phyloP scores from a whole-genome alignment of 2,888 invertebrate genomes.

The Latrodectus elegans region DNA sequence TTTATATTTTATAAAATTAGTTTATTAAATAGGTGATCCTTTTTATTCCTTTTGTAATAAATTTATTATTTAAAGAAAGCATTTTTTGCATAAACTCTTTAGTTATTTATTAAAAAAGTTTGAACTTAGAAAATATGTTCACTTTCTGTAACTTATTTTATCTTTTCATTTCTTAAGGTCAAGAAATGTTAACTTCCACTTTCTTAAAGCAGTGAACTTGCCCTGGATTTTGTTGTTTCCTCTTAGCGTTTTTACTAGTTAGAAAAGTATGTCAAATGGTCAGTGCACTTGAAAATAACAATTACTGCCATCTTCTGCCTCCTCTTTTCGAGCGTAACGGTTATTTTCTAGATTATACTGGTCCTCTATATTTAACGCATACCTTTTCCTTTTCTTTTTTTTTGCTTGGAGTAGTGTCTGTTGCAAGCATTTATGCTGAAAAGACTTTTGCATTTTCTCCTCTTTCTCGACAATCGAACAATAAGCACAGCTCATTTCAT shows the following conservation, averaged over 20 bases:
- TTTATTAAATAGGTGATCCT: too few species aligned
- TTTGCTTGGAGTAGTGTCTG: not conserved
- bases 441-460: constrained; percentile 42
- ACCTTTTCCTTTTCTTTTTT: constrained; percentile 20
- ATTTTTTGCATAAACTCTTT: too few species aligned
- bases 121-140: too few species aligned
- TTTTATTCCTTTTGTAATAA: too few species aligned
- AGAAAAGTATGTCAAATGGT: constrained; percentile 58
- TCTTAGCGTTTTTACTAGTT: constrained; percentile 7
- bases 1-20: too few species aligned
- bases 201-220: constrained; percentile 28
- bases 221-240: constrained; percentile 25
- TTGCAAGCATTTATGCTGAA: not conserved
- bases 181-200: not conserved
- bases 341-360: constrained; percentile 39
- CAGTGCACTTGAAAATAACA: constrained; percentile 54
- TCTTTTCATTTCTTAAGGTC: not conserved
- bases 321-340: not conserved
- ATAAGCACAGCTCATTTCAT: constrained; percentile 9
- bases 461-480: constrained; percentile 8
- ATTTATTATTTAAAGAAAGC: too few species aligned
- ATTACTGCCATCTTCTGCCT: not conserved
- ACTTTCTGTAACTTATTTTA: too few species aligned
- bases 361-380: constrained; percentile 45
- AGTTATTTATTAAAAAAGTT: too few species aligned